A percentile compares a stretch with the other conserved stretches of the same genome.
Conservation (phyloP, 2,113 vertebrate species). For the Thermophis baileyi region DNA sequence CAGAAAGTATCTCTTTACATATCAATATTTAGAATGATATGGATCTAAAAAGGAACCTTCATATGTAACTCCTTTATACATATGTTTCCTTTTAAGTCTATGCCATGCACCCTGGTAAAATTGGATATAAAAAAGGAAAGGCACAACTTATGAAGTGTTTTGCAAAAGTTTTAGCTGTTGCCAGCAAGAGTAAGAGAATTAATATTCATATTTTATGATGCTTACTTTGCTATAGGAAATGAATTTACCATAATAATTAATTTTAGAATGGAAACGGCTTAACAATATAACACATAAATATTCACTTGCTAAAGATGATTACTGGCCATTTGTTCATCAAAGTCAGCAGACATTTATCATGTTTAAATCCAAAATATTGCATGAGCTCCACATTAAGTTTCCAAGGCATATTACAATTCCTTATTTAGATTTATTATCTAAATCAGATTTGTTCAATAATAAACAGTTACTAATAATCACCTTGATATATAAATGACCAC, state of each 20-base stretch:
- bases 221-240: neutral
- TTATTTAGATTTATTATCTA: neutral
- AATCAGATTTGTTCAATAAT: neutral
- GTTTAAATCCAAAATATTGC: neutral
- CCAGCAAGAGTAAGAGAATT: neutral
- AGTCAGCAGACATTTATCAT: accelerated
- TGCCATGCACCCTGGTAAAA: neutral
- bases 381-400: neutral
- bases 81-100: neutral
- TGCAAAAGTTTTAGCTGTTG: neutral
- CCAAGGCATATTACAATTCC: neutral
- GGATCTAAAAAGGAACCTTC: neutral
- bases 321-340: neutral
- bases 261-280: neutral
- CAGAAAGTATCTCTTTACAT: neutral
- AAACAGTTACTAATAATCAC: neutral
- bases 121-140: neutral
- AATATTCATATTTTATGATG: neutral
- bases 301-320: neutral
- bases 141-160: neutral
- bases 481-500: neutral
- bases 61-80: neutral
- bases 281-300: neutral
- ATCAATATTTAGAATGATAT: neutral
- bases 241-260: neutral